A percentile compares a stretch with the other conserved stretches of the same genome.
Evolutionary conservation across 2,797 vertebrate genomes (phyloP).

Genomic region (Nothura maculosa): DNA sequence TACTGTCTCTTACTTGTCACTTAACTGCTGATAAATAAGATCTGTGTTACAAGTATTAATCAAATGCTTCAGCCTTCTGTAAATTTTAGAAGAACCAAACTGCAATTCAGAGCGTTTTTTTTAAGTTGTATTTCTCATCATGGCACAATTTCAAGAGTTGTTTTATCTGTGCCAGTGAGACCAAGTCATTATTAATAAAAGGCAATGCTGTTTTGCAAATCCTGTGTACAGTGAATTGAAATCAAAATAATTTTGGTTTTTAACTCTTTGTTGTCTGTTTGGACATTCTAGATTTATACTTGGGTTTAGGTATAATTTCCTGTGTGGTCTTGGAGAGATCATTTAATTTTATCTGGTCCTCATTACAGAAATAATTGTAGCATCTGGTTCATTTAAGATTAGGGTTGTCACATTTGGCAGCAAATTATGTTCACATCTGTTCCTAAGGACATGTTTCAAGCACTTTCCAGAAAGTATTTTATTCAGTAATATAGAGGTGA

Average conservation of each 20-base stretch:
- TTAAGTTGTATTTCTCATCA: background rate
- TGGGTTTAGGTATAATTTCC: background rate
- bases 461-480: background rate
- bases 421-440: background rate
- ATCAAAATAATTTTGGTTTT: background rate
- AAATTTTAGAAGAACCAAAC: background rate
- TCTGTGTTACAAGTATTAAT: background rate
- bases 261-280: background rate
- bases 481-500: background rate
- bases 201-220: background rate
- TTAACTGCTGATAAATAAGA: background rate
- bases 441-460: background rate
- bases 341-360: background rate
- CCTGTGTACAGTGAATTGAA: background rate
- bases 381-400: background rate
- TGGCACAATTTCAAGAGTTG: background rate
- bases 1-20: background rate
- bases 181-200: background rate
- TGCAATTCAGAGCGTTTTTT: background rate
- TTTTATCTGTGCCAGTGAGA: background rate
- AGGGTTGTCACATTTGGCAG: background rate
- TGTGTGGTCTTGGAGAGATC: background rate
- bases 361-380: background rate
- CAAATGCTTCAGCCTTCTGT: background rate
- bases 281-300: background rate